Base-by-base conservation (phyloP, 2,113 vertebrate genomes). In the Oxygymnocypris stewartii region DNA sequence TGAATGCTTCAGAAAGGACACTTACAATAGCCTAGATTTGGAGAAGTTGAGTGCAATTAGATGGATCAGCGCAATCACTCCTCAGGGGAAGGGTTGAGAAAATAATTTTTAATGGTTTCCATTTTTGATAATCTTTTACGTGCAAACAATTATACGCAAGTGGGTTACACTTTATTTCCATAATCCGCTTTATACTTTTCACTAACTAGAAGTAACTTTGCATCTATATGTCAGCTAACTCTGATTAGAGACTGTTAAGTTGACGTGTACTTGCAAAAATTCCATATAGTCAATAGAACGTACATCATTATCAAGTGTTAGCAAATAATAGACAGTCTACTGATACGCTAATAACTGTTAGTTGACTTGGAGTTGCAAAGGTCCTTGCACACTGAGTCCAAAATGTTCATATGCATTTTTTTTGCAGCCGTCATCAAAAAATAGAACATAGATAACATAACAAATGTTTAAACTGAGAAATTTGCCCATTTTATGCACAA, bases 11-110 rank as follows among this genome's bases (percentile, higher is more conserved):
- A 84, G 61, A 82, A 4, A 16, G n/a, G 35, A 80, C 35, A 42
- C 79, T 67, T 71, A 79, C 81, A 87, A 84, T 73, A 57, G 75
- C n/a, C 61, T 5, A 67, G 61, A 82, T 82, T 65, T 82, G 40
- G 37, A 67, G 57, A 61, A 61, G 57, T 61, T 61, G 57, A 61
- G 79, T 67, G 79, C 61, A 67, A 67, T 82, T 67, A 28, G 13
- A 67, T 28, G 42, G 42, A 80, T 80, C 54, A 80, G 37, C 35
- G 40, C 78, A 44, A 18, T 82, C 20, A n/a, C 23, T 47, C n/a
- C 61, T 82, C 4, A 20, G 42, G 61, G 40, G 42, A 20, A 67
- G 42, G 54, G 28, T 79, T 16, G 18, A 20, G 31, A 18, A 23
- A 54, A 79, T 79, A 51, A 13, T 12, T 63, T 65, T 81, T 16